A percentile compares a stretch with the other conserved stretches of the same genome.
Conservation (phyloP, 1,140 invertebrate species). For the Hycleus cichorii region DNA sequence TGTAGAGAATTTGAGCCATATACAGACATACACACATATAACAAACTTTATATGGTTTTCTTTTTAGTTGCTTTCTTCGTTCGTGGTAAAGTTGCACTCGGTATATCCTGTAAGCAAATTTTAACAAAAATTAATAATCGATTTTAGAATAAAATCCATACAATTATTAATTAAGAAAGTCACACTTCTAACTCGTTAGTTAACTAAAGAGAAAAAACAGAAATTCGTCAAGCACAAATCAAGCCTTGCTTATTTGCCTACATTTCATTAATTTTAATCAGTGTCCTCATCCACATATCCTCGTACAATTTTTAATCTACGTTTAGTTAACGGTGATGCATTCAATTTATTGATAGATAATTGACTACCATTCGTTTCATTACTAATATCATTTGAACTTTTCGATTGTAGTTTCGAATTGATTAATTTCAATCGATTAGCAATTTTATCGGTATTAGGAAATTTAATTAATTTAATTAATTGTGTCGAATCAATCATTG, state of each 20-base stretch:
- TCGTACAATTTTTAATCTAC: slow-evolving; percentile 29
- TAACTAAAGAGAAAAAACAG: not conserved
- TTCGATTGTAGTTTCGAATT: slow-evolving; percentile 23
- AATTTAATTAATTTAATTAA: slow-evolving; percentile 20
- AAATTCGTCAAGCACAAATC: not conserved
- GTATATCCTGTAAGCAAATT: slow-evolving; percentile 24
- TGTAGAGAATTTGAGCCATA: too few species aligned
- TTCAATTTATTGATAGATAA: slow-evolving; percentile 20
- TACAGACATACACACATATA: too few species aligned
- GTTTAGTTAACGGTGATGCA: slow-evolving; percentile 24
- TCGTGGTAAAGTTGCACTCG: slow-evolving; percentile 38
- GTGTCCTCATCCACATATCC: slow-evolving; percentile 29
- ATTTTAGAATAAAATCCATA: not conserved
- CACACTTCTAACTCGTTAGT: not conserved
- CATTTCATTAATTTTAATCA: slow-evolving; percentile 6
- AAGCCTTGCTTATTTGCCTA: slow-evolving; percentile 5
- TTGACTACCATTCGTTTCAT: slow-evolving; percentile 13
- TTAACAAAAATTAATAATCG: not conserved
- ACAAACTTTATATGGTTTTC: slow-evolving; percentile 24
- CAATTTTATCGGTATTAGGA: slow-evolving; percentile 11
- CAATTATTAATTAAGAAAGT: not conserved
- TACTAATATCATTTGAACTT: slow-evolving; percentile 21
- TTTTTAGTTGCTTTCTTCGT: slow-evolving; percentile 37
- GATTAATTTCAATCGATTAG: not conserved
- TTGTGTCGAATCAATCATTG: not conserved